Evolutionary conservation across 1,140 invertebrate genomes (phyloP).

Genomic region (Atta cephalotes): DNA sequence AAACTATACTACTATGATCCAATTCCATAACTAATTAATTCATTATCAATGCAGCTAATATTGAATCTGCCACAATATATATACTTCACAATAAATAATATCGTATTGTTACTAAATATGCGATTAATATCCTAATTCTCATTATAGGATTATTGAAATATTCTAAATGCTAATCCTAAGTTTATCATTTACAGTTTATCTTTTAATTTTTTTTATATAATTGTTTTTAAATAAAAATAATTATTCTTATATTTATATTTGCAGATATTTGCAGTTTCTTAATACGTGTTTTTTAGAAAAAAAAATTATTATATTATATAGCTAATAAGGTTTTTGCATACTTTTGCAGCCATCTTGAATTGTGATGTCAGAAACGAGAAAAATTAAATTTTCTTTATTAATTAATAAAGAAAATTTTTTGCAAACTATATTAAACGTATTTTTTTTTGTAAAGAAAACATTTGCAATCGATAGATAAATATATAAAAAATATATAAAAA

Average conservation of each 20-base stretch:
- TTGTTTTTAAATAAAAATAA: neutral
- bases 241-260: neutral
- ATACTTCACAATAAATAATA: neutral
- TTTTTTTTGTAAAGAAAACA: too few species aligned
- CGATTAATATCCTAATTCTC: constrained; percentile 5
- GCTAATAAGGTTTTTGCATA: too few species aligned
- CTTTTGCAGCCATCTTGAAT: too few species aligned
- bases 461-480: too few species aligned
- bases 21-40: constrained; percentile 37
- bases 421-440: too few species aligned
- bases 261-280: neutral
- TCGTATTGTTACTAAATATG: neutral
- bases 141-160: constrained; percentile 17
- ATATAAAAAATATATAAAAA: too few species aligned
- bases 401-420: too few species aligned
- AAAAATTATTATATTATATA: too few species aligned
- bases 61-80: neutral
- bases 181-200: neutral
- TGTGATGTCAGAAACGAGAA: too few species aligned
- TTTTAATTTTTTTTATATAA: neutral
- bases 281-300: neutral
- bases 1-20: neutral
- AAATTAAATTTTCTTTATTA: too few species aligned
- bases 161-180: neutral
- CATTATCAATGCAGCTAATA: constrained; percentile 11